Evolutionary conservation across 2,797 vertebrate genomes (phyloP).

Genomic region (Poecilia velifera): DNA sequence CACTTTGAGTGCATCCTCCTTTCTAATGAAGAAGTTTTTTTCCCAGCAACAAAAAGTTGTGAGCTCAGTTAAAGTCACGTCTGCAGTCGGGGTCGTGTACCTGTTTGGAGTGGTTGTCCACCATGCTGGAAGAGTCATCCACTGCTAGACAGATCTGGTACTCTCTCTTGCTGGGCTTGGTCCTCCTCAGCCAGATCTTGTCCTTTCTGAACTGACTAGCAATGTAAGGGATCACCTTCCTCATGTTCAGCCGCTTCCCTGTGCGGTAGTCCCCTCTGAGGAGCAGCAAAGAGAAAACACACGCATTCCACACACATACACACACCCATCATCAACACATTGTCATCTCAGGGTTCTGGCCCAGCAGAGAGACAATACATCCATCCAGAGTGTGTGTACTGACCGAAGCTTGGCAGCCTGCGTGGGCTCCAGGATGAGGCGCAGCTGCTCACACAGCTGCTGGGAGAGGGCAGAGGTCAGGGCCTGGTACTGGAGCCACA

Average conservation of each 20-base stretch:
- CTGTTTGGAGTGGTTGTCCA: constrained; percentile 98
- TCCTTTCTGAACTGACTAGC: constrained; percentile 98
- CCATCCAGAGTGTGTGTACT: constrained; percentile 50
- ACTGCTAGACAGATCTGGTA: constrained; percentile 98
- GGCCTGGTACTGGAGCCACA: constrained; percentile 94
- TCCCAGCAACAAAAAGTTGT: too few species aligned
- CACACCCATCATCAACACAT: neutral
- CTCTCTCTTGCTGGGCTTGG: constrained; percentile 95
- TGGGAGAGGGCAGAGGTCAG: constrained; percentile 93
- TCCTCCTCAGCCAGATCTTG: constrained; percentile 98
- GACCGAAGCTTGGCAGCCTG: constrained; percentile 94
- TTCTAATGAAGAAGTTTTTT: neutral
- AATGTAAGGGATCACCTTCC: constrained; percentile 97
- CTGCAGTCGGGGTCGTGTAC: constrained; percentile 58
- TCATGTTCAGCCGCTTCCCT: constrained; percentile 96
- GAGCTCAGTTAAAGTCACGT: too few species aligned
- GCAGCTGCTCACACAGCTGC: constrained; percentile 95
- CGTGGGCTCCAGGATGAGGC: constrained; percentile 94
- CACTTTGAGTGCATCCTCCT: neutral
- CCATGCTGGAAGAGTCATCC: constrained; percentile 98
- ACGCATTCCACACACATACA: neutral
- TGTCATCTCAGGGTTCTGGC: neutral
- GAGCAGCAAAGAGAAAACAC: neutral
- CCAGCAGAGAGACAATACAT: too few species aligned
- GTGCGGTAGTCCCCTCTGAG: constrained; percentile 95